Evolutionary conservation across 2,888 invertebrate species (phyloP).

Genomic region (Thalpophila matura): DNA sequence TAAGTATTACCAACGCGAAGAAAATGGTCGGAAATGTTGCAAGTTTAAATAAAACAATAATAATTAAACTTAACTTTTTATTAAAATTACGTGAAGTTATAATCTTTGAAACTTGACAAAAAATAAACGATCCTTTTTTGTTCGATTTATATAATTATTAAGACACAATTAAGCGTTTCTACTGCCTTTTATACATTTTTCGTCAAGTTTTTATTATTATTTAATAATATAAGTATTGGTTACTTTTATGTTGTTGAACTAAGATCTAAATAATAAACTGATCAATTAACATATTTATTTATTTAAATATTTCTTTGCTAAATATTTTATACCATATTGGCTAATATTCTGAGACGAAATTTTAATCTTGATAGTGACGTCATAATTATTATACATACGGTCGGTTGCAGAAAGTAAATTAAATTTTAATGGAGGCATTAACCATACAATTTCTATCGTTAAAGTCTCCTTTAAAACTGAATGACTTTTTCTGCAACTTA

Average conservation of each 20-base stretch:
- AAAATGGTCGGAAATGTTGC: neutral
- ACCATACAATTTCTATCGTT: too few relatives aligned
- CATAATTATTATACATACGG: constrained; percentile 2
- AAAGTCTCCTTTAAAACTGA: too few relatives aligned
- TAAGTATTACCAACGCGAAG: neutral
- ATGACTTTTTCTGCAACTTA: too few relatives aligned
- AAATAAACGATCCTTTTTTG: constrained; percentile 34
- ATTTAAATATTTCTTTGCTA: constrained; percentile 1
- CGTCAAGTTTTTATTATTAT: constrained; percentile 38
- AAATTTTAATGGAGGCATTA: too few relatives aligned
- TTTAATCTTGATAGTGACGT: constrained; percentile 3
- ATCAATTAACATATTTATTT: constrained; percentile 5
- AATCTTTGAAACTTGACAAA: constrained; percentile 52
- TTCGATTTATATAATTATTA: constrained; percentile 37
- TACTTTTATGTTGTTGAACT: constrained; percentile 34
- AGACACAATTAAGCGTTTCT: constrained; percentile 19
- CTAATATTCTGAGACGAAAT: neutral
- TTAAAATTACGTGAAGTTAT: constrained; percentile 49
- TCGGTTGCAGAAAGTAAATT: too few relatives aligned
- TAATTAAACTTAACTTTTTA: constrained; percentile 61
- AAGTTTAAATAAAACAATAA: constrained; percentile 53
- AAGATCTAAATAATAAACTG: constrained; percentile 32
- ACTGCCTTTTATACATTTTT: constrained; percentile 14
- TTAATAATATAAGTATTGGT: constrained; percentile 26
- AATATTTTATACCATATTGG: neutral